Evolutionary conservation across 1,140 invertebrate genomes (phyloP).

Genomic region (Parapsyche elsis): DNA sequence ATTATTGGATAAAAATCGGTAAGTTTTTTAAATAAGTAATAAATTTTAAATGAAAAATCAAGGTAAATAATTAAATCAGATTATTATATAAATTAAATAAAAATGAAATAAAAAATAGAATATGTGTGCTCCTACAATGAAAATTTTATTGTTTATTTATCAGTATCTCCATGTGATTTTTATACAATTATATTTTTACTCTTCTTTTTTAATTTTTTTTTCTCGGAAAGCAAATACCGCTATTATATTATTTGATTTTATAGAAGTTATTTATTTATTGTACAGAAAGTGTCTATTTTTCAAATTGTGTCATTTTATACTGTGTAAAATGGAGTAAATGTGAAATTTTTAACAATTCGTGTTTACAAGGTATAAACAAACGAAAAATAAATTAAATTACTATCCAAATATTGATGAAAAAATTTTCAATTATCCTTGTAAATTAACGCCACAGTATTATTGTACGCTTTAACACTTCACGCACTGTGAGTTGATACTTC

Average conservation of each 20-base stretch:
- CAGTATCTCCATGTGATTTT: no score
- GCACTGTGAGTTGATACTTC: no score
- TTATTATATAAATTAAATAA: slow-evolving; percentile 35
- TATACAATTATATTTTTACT: neutral
- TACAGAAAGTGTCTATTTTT: slow-evolving; percentile 30
- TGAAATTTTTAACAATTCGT: no score
- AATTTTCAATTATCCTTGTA: no score
- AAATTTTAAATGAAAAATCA: slow-evolving; percentile 38
- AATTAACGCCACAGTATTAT: no score
- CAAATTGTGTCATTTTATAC: slow-evolving; percentile 23
- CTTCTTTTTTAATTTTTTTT: neutral
- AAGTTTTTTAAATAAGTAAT: slow-evolving; percentile 44
- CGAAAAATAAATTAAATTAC: no score
- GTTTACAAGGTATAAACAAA: no score
- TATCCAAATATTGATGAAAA: no score
- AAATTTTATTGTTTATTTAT: slow-evolving; percentile 19
- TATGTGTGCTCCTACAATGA: slow-evolving; percentile 36
- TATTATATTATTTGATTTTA: slow-evolving; percentile 25
- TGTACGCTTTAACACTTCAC: no score
- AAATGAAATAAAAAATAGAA: slow-evolving; percentile 31
- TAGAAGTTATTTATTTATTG: slow-evolving; percentile 30
- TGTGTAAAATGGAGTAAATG: neutral
- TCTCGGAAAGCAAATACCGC: neutral
- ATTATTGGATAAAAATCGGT: slow-evolving; percentile 40
- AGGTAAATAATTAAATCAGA: slow-evolving; percentile 36